Conservation (phyloP, 2,797 vertebrate species). For the Tapera naevia region DNA sequence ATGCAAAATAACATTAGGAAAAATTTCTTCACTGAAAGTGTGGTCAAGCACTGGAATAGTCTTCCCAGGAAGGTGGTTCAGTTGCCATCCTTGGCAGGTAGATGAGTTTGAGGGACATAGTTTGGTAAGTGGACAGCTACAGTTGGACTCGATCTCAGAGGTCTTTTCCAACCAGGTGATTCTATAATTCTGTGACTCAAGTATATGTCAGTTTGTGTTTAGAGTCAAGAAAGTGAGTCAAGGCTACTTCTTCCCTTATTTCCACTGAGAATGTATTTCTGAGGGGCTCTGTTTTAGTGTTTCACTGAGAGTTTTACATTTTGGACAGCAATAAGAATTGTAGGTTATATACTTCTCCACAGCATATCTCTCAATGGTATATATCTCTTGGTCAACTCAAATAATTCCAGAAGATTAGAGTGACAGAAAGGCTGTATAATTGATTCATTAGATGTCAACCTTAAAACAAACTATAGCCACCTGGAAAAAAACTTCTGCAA, state of each 20-base stretch:
- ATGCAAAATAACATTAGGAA: too few relatives aligned
- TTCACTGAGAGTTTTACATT: background rate
- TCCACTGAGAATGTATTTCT: background rate
- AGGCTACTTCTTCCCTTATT: background rate
- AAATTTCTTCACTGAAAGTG: too few relatives aligned
- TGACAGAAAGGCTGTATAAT: background rate
- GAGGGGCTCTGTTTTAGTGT: background rate
- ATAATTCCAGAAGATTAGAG: background rate
- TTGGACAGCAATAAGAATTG: background rate
- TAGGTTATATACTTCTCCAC: background rate
- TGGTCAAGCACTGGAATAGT: too few relatives aligned
- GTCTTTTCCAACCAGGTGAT: too few relatives aligned
- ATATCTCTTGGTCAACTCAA: background rate
- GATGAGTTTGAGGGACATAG: too few relatives aligned
- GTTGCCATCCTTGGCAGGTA: too few relatives aligned
- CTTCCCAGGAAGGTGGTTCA: too few relatives aligned
- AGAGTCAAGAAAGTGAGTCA: too few relatives aligned
- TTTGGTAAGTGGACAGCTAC: too few relatives aligned
- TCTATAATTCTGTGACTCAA: too few relatives aligned
- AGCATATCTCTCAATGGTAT: background rate
- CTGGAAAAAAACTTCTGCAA: background rate
- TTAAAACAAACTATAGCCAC: background rate
- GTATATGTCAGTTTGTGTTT: background rate
- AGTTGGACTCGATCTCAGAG: too few relatives aligned
- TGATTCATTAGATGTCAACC: background rate